Evolutionary conservation across 2,888 invertebrate genomes (phyloP).

Genomic region (Lasioglossum vierecki): DNA sequence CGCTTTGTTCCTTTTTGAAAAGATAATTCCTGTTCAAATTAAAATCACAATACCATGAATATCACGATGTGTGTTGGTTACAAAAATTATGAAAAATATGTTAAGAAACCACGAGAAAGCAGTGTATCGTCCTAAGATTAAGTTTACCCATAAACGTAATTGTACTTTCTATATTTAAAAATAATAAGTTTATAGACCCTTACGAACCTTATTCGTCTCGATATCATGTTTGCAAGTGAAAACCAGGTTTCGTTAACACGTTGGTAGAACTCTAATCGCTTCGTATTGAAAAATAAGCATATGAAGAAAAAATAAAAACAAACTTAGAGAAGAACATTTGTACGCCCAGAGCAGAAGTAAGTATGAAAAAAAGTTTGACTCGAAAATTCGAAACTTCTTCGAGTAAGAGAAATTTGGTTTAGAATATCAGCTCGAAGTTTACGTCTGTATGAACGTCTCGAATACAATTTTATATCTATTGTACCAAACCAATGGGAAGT

Average conservation of each 20-base stretch:
- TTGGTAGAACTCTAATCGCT: slow-evolving; percentile 6
- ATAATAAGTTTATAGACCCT: neutral
- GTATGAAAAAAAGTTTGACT: slow-evolving; percentile 13
- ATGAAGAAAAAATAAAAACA: neutral
- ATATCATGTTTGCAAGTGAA: neutral
- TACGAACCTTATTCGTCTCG: neutral
- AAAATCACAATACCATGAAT: slow-evolving; percentile 24
- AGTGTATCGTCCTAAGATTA: neutral
- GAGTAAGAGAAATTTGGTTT: slow-evolving; percentile 14
- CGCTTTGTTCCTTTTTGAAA: neutral
- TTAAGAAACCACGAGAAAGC: neutral
- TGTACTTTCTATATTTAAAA: neutral
- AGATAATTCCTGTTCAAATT: neutral
- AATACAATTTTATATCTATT: slow-evolving; percentile 27
- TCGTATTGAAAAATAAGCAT: neutral
- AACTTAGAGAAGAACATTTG: slow-evolving; percentile 13
- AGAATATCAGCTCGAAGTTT: slow-evolving; percentile 14
- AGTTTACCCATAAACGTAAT: neutral
- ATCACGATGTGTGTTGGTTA: neutral
- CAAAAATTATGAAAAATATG: neutral
- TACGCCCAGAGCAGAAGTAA: neutral
- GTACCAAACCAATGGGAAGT: slow-evolving; percentile 50
- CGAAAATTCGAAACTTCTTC: slow-evolving; percentile 37
- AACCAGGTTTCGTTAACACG: neutral
- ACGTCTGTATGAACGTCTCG: neutral